Evolutionary conservation across 2,797 vertebrate genomes (phyloP).

Genomic region (Gymnoscopelus microlampas): DNA sequence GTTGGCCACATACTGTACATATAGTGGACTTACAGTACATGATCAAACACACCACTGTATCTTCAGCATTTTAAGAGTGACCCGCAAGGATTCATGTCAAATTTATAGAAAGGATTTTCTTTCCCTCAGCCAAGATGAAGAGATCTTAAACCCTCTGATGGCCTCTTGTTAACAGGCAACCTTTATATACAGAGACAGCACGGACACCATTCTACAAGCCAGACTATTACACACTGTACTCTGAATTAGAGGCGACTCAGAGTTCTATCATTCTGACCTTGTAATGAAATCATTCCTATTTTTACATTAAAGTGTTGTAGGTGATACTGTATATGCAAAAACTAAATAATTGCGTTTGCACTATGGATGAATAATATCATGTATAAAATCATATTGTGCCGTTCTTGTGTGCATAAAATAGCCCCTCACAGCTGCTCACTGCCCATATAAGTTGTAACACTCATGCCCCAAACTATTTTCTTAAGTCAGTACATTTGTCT

Average conservation of each 20-base stretch:
- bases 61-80: conserved; percentile 33
- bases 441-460: conserved; percentile 16
- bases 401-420: neutral
- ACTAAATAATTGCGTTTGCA: neutral
- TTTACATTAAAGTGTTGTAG: conserved; percentile 6
- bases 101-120: conserved; percentile 24
- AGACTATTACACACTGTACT: conserved; percentile 24
- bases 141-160: conserved; percentile 23
- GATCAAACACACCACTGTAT: conserved; percentile 45
- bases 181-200: too few species aligned
- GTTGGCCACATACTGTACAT: neutral
- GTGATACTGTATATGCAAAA: neutral
- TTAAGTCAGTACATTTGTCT: conserved; percentile 40
- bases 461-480: conserved; percentile 26
- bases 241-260: conserved; percentile 25
- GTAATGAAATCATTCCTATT: neutral
- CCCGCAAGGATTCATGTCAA: conserved; percentile 13
- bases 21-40: conserved; percentile 26
- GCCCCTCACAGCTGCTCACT: neutral
- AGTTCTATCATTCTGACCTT: conserved; percentile 20
- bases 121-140: conserved; percentile 15
- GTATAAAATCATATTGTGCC: neutral
- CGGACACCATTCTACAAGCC: neutral
- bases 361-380: neutral
- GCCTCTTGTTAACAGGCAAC: neutral